Percentiles rank a stretch among this genome's conserved stretches.
Conservation (phyloP, 2,113 vertebrate genomes). For the Pycnonotus jocosus region DNA sequence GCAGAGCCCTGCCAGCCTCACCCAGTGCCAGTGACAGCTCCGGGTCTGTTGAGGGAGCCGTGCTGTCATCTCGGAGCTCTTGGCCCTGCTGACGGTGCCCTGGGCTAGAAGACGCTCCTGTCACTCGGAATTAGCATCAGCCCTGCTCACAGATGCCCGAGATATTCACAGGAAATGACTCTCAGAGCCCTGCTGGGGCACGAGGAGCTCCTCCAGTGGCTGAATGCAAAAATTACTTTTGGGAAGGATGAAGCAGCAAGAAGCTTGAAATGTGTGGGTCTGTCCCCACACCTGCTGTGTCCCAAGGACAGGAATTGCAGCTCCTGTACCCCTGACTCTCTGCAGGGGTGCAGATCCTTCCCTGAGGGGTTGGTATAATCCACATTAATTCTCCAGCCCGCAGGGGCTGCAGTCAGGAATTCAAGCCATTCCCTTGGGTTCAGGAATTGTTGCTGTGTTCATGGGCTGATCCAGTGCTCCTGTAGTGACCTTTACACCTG, state of each 20-base stretch:
- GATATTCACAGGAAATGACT: neutral
- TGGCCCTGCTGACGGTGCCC: neutral
- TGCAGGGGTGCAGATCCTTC: neutral
- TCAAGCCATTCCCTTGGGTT: neutral
- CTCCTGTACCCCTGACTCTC: neutral
- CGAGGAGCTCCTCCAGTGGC: neutral
- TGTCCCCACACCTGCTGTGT: rapidly evolving
- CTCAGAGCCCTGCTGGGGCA: neutral
- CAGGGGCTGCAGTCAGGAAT: neutral
- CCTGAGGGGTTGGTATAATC: neutral
- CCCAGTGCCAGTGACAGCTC: neutral
- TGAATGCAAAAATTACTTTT: neutral
- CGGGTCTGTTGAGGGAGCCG: neutral
- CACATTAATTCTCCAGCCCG: neutral
- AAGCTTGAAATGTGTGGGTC: neutral
- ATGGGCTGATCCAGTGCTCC: neutral
- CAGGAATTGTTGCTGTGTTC: neutral
- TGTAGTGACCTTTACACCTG: too few relatives aligned
- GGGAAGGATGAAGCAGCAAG: neutral
- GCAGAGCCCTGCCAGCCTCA: neutral
- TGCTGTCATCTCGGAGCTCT: neutral
- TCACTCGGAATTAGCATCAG: slow-evolving; percentile 3
- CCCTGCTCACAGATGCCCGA: neutral
- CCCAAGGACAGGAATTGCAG: neutral
- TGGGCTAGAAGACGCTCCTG: neutral